Evolutionary conservation across 1,140 invertebrate genomes (phyloP).

Genomic region (Pachypeltis micranthus): DNA sequence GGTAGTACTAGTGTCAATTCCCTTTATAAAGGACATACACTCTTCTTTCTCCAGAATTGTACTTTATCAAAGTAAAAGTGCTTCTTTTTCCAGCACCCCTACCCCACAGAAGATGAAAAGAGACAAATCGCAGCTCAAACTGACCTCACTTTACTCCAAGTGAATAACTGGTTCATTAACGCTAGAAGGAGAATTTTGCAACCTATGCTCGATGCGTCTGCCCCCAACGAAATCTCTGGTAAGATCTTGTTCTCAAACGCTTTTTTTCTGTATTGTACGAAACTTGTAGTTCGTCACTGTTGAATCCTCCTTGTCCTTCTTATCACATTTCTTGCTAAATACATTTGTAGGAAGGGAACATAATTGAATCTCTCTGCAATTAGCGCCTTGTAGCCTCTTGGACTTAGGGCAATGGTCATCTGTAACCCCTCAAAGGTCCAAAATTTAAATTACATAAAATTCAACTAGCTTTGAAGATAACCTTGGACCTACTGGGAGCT

Average conservation of each 20-base stretch:
- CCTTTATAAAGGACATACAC: too few species aligned
- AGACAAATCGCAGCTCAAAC: constrained; percentile 77
- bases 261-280: not conserved
- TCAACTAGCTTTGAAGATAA: too few species aligned
- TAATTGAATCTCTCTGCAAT: too few species aligned
- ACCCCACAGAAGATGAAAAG: constrained; percentile 88
- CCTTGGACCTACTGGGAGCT: too few species aligned
- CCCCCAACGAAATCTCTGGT: constrained; percentile 26
- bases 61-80: too few species aligned
- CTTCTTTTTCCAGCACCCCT: constrained; percentile 59
- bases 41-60: too few species aligned
- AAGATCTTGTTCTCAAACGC: not conserved
- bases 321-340: not conserved
- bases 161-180: constrained; percentile 91
- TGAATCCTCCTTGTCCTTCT: not conserved
- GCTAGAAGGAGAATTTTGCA: constrained; percentile 82
- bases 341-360: not conserved
- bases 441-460: too few species aligned
- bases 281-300: constrained; percentile 4
- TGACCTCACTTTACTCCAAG: constrained; percentile 68
- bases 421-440: too few species aligned
- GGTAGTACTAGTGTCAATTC: too few species aligned
- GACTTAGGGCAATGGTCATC: too few species aligned
- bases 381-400: too few species aligned
- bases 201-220: constrained; percentile 69